Evolutionary conservation across 2,113 vertebrate species (phyloP), one percentile per base, ranked within the genome.

Genomic region (Pterophyllum scalare): DNA sequence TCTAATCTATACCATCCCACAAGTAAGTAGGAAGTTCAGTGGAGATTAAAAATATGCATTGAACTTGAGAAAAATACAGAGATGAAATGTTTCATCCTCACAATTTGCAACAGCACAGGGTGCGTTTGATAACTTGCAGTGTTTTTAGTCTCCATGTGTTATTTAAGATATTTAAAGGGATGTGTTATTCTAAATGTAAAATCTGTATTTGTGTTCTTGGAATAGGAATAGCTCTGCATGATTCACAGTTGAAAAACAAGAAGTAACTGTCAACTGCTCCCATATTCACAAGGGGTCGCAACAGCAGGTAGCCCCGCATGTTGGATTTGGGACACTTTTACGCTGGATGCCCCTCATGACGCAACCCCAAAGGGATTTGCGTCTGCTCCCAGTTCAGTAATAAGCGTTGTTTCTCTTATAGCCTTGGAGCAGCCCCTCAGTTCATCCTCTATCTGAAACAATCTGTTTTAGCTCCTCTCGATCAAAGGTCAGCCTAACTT

Each of bases 1-100:
- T 26, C 52, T 72, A 52, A 26, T 72, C 65, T 72, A 31, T 31
- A 46, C 49, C 46, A 61, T 72, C 77, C 65, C 24, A 79, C 82
- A 33, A 54, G 43, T 62, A 10, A 46, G 26, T 56, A 81, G 61
- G 28, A 86, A 52, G 60, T 72, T 72, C 33, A 75, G 3, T 67
- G 24, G 52, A 57, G 49, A 58, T 61, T 35, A 46, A 72, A 52
- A 72, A 72, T 72, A 72, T 72, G 46, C 46, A 72, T 14, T 72
- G 67, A 54, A 54, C 67, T 72, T 24, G 49, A 49, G 28, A 76
- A 75, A 43, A 77, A 52, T 24, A 49, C 26, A 52, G 8, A 72
- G 17, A 26, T 12, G 5, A 76, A 75, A 79, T 35, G 26, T 58
- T 78, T 81, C 15, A 52, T 28, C 57, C 35, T 80, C 43, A 56